Conservation (phyloP, 2,888 invertebrate genomes). For the Metacarcinus magister region DNA sequence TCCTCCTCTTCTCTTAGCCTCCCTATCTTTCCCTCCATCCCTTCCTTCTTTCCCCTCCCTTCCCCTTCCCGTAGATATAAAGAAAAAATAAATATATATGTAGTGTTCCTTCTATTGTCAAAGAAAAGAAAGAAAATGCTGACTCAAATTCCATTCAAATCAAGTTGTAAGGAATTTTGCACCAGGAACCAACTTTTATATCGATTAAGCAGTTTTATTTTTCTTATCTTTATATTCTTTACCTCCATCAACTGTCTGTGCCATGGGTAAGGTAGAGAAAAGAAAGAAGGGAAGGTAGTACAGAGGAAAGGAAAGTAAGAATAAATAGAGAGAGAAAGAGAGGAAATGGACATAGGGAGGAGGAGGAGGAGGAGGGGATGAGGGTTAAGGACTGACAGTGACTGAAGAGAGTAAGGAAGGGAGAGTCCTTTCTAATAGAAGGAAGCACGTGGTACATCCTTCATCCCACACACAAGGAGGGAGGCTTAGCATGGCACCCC, state of each 20-base stretch:
- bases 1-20: not conserved
- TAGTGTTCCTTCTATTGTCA: not conserved
- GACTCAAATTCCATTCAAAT: conserved; percentile 56
- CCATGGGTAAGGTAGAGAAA: not conserved
- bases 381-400: not conserved
- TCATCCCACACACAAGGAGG: not conserved
- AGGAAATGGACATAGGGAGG: not conserved
- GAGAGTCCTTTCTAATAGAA: not conserved
- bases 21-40: not conserved
- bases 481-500: not conserved
- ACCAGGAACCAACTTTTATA: conserved; percentile 3
- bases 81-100: not conserved
- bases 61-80: not conserved
- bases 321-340: conserved; percentile 33
- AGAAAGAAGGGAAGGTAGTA: not conserved
- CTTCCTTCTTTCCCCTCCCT: not conserved
- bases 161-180: conserved; percentile 53
- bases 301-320: not conserved
- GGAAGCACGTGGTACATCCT: not conserved
- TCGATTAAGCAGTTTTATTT: conserved; percentile 19
- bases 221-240: too few species aligned
- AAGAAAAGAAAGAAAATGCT: conserved; percentile 47
- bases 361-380: not conserved
- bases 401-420: not conserved
- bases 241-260: not conserved